These are phyloP conservation scores for Helarctos malayanus DNA, from an alignment of 2,797 vertebrate species.

Conservation along the genomic window DNA sequence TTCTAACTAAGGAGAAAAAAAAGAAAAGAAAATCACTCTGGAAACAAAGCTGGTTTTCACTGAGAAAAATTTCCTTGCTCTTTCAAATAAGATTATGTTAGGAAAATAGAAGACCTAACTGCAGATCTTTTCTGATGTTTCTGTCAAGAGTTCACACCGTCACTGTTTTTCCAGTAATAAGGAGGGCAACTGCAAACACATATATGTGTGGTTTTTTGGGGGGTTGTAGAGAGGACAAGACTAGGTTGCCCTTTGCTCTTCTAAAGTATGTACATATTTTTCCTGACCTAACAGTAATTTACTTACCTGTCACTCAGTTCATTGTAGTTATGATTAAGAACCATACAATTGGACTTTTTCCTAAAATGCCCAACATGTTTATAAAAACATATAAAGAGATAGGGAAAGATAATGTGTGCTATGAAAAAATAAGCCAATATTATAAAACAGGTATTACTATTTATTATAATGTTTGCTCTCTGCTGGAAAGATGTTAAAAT, in stretches of 20 bases:
- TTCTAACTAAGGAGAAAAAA: slow-evolving; percentile 37
- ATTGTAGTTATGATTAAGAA: slow-evolving; percentile 5
- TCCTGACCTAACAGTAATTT: slow-evolving; percentile 38
- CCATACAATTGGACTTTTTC: neutral
- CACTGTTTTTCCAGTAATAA: slow-evolving; percentile 54
- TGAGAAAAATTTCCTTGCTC: slow-evolving; percentile 38
- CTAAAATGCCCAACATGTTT: slow-evolving; percentile 56
- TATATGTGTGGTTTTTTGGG: neutral
- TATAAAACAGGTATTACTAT: slow-evolving; percentile 31
- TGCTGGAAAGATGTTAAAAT: slow-evolving; percentile 42
- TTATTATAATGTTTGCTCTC: neutral
- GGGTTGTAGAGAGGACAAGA: neutral
- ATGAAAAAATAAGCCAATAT: slow-evolving; percentile 41
- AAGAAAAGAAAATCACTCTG: neutral
- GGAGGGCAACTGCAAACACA: slow-evolving; percentile 41
- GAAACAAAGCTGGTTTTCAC: slow-evolving; percentile 65
- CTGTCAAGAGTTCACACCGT: slow-evolving; percentile 55
- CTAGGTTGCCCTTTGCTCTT: slow-evolving; percentile 10
- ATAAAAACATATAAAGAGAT: slow-evolving; percentile 43
- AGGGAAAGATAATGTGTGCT: neutral
- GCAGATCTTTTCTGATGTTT: slow-evolving; percentile 35
- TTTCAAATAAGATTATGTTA: slow-evolving; percentile 61
- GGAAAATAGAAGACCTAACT: slow-evolving; percentile 51
- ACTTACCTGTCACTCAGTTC: slow-evolving; percentile 35
- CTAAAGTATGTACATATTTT: slow-evolving; percentile 9